Percentiles rank a stretch among this genome's conserved stretches.
phyloP scores from a whole-genome alignment of 2,113 vertebrate genomes.

The Rhinopomastus cyanomelas region DNA sequence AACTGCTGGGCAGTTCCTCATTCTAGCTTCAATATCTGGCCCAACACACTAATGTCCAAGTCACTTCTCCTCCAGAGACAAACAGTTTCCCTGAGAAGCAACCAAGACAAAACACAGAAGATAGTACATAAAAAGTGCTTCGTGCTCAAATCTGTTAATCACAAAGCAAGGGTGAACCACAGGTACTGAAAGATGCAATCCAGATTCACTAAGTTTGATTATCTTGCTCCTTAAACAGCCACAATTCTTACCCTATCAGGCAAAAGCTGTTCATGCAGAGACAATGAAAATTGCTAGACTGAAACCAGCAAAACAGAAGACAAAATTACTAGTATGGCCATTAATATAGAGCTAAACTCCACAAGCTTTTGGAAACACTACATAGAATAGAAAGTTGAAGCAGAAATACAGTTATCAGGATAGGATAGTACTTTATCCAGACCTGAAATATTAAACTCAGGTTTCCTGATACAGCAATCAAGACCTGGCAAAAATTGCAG shows the following conservation, averaged over 20 bases:
- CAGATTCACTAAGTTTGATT: background rate
- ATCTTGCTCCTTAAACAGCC: background rate
- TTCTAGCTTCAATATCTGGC: background rate
- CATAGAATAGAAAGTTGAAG: background rate
- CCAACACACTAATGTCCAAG: rapidly evolving
- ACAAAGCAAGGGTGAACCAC: background rate
- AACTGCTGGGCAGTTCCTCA: background rate
- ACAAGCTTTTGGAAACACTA: background rate
- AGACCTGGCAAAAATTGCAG: background rate
- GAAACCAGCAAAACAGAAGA: background rate
- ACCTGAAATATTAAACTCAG: slow-evolving; percentile 9
- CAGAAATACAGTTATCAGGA: background rate
- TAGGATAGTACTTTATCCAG: background rate
- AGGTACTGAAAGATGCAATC: background rate
- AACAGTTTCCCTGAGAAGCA: background rate
- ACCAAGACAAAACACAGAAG: background rate
- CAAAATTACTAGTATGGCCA: background rate
- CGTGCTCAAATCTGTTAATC: background rate
- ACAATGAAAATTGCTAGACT: background rate
- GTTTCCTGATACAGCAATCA: background rate
- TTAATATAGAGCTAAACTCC: background rate
- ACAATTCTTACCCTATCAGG: background rate
- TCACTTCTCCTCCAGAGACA: background rate
- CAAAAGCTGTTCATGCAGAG: background rate
- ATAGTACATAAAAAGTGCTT: background rate